Evolutionary conservation across 2,113 vertebrate genomes (phyloP).

Genomic region (Alexandromys fortis): DNA sequence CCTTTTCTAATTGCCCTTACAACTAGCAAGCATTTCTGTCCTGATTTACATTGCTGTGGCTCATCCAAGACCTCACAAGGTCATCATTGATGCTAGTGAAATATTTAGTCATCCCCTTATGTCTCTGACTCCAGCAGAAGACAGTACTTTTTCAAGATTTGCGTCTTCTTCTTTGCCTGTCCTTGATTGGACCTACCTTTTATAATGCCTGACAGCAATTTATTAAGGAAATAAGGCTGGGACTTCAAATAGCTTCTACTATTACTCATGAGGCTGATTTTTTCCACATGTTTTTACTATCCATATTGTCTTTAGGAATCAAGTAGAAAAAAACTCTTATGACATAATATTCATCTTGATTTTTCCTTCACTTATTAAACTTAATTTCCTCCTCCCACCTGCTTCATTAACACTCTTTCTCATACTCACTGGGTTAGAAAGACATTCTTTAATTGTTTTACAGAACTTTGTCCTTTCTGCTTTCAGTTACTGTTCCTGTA

Average conservation of each 20-base stretch:
- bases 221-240: not conserved
- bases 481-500: not conserved
- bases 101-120: conserved; percentile 4
- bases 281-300: not conserved
- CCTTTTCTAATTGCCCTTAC: not conserved
- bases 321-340: not conserved
- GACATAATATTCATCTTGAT: not conserved
- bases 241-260: not conserved
- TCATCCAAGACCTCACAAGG: conserved; percentile 1
- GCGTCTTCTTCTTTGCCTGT: not conserved
- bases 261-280: not conserved
- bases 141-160: conserved; percentile 24
- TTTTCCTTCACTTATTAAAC: not conserved
- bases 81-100: conserved; percentile 23
- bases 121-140: conserved; percentile 31
- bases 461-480: not conserved
- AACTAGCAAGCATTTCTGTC: not conserved
- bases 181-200: conserved; percentile 6
- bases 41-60: conserved; percentile 7
- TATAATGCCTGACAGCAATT: not conserved
- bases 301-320: not conserved
- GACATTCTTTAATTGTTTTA: not conserved
- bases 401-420: not conserved
- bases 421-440: not conserved
- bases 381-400: not conserved